Percentiles rank a stretch among this genome's conserved stretches.
phyloP scores from a whole-genome alignment of 2,113 vertebrate species.

The Ginglymostoma cirratum region DNA sequence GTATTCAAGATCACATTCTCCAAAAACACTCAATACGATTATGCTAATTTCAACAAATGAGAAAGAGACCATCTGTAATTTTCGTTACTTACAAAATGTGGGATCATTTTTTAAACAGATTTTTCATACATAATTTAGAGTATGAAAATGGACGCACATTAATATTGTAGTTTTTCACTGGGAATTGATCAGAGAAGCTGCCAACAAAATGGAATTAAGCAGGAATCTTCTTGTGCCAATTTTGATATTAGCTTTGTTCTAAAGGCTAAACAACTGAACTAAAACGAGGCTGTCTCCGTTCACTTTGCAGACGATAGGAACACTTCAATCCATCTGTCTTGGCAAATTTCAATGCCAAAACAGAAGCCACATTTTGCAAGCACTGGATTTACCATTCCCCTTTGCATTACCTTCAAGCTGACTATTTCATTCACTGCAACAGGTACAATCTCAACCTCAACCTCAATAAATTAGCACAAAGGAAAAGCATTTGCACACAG shows the following conservation, averaged over 20 bases:
- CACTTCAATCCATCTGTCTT: constrained; percentile 3
- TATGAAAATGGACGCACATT: not conserved
- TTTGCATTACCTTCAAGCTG: not conserved
- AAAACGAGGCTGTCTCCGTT: not conserved
- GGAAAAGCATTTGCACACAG: not conserved
- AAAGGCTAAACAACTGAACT: constrained; percentile 3
- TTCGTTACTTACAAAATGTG: not conserved
- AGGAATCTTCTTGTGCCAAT: not conserved
- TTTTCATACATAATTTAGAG: constrained; percentile 14
- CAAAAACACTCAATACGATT: not conserved
- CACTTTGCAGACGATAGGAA: not conserved
- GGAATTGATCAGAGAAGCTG: not conserved
- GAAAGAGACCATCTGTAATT: not conserved
- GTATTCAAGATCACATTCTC: not conserved
- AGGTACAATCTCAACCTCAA: not conserved
- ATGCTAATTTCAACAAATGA: not conserved
- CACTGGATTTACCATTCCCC: not conserved
- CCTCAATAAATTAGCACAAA: not conserved
- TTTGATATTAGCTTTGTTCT: not conserved
- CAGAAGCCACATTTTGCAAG: not conserved
- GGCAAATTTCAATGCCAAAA: not conserved
- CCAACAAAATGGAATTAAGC: not conserved
- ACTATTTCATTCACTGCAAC: not conserved
- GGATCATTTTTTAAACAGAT: not conserved
- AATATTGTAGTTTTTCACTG: constrained; percentile 1